Evolutionary conservation across 2,888 invertebrate genomes (phyloP).

Genomic region (Steromphala cineraria): DNA sequence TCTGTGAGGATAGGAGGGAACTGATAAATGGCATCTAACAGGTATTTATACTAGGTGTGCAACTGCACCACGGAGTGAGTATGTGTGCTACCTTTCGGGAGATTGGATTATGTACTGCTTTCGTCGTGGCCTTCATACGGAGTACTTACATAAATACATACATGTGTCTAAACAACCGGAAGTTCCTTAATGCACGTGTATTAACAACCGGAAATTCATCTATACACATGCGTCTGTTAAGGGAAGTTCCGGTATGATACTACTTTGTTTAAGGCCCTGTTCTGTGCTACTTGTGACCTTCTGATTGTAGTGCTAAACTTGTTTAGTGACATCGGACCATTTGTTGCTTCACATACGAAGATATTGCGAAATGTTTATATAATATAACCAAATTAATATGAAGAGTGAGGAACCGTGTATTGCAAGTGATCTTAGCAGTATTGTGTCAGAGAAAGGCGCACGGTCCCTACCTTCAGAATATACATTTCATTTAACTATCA

Average conservation of each 20-base stretch:
- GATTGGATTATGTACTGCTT: neutral
- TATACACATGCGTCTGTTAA: no score
- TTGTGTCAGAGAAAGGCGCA: neutral
- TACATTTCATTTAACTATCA: slow-evolving; percentile 12
- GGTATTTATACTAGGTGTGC: neutral
- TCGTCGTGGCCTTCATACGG: no score
- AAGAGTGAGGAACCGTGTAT: neutral
- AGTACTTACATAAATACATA: no score
- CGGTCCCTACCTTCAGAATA: neutral
- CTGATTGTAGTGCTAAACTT: slow-evolving; percentile 6
- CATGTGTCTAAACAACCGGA: no score
- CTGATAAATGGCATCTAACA: slow-evolving; percentile 14
- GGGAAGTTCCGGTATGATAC: neutral
- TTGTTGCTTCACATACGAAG: neutral
- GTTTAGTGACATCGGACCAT: neutral
- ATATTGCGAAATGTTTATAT: slow-evolving; percentile 2
- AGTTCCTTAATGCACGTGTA: no score
- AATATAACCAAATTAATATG: slow-evolving; percentile 14
- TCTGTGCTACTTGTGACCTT: neutral
- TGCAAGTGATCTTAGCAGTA: neutral
- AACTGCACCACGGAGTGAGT: neutral
- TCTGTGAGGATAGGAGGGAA: neutral
- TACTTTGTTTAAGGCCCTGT: neutral
- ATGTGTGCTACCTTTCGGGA: neutral
- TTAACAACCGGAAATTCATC: no score